Evolutionary conservation across 2,888 invertebrate species (phyloP).

Genomic region (Yponomeuta evonymella): DNA sequence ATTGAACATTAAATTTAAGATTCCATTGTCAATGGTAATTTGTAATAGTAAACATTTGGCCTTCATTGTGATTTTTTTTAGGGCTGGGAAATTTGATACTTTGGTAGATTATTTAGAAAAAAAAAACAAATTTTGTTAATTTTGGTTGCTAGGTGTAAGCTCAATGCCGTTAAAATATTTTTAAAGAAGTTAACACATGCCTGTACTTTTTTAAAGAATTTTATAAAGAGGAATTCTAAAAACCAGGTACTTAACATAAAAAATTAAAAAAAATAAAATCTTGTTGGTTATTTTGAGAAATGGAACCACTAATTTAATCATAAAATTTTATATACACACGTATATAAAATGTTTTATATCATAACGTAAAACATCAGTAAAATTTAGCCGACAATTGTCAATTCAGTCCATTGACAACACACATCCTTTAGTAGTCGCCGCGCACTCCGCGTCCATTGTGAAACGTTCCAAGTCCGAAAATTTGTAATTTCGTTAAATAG

Average conservation of each 20-base stretch:
- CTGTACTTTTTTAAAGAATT: too few relatives aligned
- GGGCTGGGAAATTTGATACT: constrained; percentile 21
- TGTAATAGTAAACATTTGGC: constrained; percentile 67
- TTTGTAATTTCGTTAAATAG: constrained; percentile 71
- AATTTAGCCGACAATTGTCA: constrained; percentile 15
- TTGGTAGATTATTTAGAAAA: background rate
- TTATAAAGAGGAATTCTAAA: background rate
- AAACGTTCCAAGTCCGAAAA: constrained; percentile 39
- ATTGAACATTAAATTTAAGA: constrained; percentile 42
- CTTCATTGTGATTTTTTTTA: constrained; percentile 47
- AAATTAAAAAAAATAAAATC: background rate
- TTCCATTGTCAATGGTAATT: constrained; percentile 59
- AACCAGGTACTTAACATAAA: background rate
- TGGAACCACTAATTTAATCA: background rate
- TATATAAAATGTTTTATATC: background rate
- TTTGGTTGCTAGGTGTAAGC: background rate
- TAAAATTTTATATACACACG: background rate
- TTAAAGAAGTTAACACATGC: background rate
- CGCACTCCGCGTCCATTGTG: constrained; percentile 31
- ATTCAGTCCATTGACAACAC: constrained; percentile 16
- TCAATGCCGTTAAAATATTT: background rate
- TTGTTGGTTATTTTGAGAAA: too few relatives aligned
- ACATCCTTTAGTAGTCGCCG: constrained; percentile 16
- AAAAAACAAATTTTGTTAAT: background rate
- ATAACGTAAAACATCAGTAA: constrained; percentile 6